These are phyloP conservation scores for Mugil cephalus DNA, from an alignment of 2,113 vertebrate species.

Conservation along the genomic window DNA sequence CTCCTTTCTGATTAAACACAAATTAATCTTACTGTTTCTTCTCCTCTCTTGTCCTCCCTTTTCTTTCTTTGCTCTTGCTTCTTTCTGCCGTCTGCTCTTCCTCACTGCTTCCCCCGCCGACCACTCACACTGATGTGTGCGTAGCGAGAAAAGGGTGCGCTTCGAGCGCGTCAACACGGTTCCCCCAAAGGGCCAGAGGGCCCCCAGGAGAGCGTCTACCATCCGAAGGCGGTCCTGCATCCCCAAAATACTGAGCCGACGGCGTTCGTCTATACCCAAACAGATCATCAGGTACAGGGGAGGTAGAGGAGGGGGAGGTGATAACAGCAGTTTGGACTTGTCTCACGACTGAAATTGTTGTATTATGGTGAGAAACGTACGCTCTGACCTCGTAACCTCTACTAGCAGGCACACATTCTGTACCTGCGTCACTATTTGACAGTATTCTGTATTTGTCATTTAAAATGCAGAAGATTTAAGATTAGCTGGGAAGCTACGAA, in stretches of 20 bases:
- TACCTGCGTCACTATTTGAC: too few species aligned
- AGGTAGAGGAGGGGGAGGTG: conserved; percentile 2
- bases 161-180: conserved; percentile 94
- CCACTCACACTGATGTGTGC: background rate
- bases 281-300: conserved; percentile 90
- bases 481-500: too few species aligned
- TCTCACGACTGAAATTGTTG: background rate
- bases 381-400: too few species aligned
- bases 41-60: conserved; percentile 26
- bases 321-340: background rate
- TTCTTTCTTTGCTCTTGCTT: conserved; percentile 44
- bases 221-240: conserved; percentile 84
- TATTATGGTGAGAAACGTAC: too few species aligned
- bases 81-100: background rate
- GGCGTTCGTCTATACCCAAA: conserved; percentile 87
- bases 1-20: conserved; percentile 29
- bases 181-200: conserved; percentile 87
- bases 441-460: too few species aligned
- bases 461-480: too few species aligned
- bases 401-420: too few species aligned
- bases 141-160: conserved; percentile 89
- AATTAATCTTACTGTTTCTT: conserved; percentile 37
- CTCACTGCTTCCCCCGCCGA: conserved; percentile 11
- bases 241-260: conserved; percentile 76
- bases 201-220: conserved; percentile 83